phyloP scores from a whole-genome alignment of 2,888 invertebrate species.

The Amaurobius ferox region DNA sequence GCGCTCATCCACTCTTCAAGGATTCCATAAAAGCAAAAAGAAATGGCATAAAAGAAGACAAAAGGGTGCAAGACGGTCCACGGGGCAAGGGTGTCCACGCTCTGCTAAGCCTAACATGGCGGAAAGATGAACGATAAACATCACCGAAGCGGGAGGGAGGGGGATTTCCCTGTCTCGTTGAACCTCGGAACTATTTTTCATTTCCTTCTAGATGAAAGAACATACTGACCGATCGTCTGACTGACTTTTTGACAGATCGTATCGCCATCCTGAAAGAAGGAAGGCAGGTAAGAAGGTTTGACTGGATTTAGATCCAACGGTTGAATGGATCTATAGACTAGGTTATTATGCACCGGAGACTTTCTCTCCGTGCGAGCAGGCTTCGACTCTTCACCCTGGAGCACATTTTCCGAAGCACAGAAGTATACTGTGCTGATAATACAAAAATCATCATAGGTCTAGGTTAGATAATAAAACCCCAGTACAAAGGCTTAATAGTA shows the following conservation, averaged over 20 bases:
- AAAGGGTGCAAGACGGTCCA: conserved; percentile 23
- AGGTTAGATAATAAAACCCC: no score
- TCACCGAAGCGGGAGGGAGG: conserved; percentile 30
- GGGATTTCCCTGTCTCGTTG: conserved; percentile 54
- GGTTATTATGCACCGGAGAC: conserved; percentile 62
- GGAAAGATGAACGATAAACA: conserved; percentile 71
- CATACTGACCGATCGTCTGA: conserved; percentile 70
- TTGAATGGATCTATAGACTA: conserved; percentile 48
- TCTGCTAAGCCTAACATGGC: conserved; percentile 50
- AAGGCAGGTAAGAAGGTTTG: conserved; percentile 12
- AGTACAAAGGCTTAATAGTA: no score
- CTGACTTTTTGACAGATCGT: conserved; percentile 66
- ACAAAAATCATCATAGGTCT: no score
- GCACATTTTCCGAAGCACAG: no score
- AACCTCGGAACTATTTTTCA: conserved; percentile 34
- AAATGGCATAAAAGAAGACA: neutral
- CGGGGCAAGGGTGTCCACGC: conserved; percentile 46
- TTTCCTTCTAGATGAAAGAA: conserved; percentile 38
- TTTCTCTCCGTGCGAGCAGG: conserved; percentile 10
- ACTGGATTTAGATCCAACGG: conserved; percentile 45
- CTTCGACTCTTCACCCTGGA: neutral
- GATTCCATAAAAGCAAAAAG: neutral
- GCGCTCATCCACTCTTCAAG: neutral
- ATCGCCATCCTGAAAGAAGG: conserved; percentile 37
- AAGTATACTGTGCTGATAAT: no score